phyloP scores from a whole-genome alignment of 2,113 vertebrate genomes.

The Laticauda colubrina region DNA sequence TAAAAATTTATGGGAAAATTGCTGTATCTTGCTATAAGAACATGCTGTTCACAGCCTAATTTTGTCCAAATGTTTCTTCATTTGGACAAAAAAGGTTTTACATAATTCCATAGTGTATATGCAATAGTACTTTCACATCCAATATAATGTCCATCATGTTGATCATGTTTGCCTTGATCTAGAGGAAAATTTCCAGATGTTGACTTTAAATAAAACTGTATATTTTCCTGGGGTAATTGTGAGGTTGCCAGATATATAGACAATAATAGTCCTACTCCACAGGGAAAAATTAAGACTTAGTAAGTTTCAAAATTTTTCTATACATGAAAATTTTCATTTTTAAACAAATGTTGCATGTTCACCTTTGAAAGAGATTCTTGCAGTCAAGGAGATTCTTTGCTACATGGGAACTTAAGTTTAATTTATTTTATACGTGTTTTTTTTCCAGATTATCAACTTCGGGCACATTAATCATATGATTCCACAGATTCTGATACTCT shows the following conservation, averaged over 20 bases:
- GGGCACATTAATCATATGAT: conserved; percentile 57
- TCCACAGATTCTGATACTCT: not conserved
- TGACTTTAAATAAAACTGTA: not conserved
- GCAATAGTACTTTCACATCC: not conserved
- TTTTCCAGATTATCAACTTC: conserved; percentile 68
- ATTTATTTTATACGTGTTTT: not conserved
- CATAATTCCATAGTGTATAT: not conserved
- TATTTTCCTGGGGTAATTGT: not conserved
- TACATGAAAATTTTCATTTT: not conserved
- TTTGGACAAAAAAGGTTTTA: not conserved
- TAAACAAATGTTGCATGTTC: not conserved
- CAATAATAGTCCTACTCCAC: not conserved
- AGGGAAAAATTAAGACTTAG: not conserved
- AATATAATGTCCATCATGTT: not conserved
- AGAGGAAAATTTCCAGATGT: not conserved
- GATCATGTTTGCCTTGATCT: not conserved
- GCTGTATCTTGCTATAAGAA: not conserved
- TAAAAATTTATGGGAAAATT: not conserved
- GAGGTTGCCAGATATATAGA: not conserved
- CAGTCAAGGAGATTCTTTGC: not conserved
- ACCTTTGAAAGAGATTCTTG: not conserved
- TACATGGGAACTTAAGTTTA: not conserved
- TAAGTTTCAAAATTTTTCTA: not conserved
- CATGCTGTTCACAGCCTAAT: not conserved
- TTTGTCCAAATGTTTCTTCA: not conserved